Evolutionary conservation across 2,888 invertebrate species (phyloP).

Genomic region (Dicycla oo): DNA sequence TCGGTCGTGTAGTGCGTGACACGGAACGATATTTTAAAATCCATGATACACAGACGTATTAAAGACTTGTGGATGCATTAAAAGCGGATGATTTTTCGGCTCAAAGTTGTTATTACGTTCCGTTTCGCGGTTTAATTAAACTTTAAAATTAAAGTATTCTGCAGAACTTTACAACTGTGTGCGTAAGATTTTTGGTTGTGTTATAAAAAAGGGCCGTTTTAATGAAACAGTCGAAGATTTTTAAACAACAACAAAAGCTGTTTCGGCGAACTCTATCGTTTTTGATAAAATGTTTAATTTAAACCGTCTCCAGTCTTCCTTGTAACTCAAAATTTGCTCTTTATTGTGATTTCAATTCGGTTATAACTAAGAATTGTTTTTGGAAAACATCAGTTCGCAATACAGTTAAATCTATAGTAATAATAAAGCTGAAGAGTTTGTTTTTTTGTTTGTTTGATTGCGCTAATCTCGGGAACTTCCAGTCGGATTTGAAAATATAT

Average conservation of each 20-base stretch:
- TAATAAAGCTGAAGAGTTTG: too few species aligned
- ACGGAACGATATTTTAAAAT: slow-evolving; percentile 77
- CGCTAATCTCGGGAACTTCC: too few species aligned
- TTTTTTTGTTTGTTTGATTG: too few species aligned
- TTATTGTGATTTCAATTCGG: slow-evolving; percentile 23
- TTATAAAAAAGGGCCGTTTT: slow-evolving; percentile 36
- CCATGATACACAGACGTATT: slow-evolving; percentile 60
- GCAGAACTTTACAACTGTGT: slow-evolving; percentile 32
- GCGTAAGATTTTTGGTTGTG: slow-evolving; percentile 39
- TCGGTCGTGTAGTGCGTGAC: slow-evolving; percentile 75
- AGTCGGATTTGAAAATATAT: too few species aligned
- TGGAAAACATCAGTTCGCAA: not conserved
- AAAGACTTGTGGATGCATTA: slow-evolving; percentile 50
- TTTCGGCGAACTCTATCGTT: slow-evolving; percentile 36
- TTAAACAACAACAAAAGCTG: slow-evolving; percentile 50
- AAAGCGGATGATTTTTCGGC: slow-evolving; percentile 45
- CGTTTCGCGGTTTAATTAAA: slow-evolving; percentile 54
- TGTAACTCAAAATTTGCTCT: slow-evolving; percentile 22
- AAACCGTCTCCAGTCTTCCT: slow-evolving; percentile 24
- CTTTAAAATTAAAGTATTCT: slow-evolving; percentile 41
- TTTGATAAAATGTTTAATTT: slow-evolving; percentile 51
- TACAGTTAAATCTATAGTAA: not conserved
- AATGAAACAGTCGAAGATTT: slow-evolving; percentile 49
- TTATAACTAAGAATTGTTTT: slow-evolving; percentile 10
- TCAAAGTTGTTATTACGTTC: slow-evolving; percentile 45